Conservation (phyloP, 1,140 invertebrate species). For the Pseudomyrmex sp. region DNA sequence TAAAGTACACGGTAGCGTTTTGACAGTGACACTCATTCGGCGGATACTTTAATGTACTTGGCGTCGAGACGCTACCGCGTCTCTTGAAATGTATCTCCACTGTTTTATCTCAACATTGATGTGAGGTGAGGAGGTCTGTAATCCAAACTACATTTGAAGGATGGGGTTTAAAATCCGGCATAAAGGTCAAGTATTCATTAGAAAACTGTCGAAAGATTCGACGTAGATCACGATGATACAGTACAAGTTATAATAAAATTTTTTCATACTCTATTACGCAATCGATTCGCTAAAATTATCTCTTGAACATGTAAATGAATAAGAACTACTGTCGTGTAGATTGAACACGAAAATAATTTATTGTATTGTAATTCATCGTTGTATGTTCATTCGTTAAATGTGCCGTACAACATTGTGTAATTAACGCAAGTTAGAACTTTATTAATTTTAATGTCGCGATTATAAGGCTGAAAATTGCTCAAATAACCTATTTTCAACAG, state of each 20-base stretch:
- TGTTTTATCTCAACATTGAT: slow-evolving; percentile 36
- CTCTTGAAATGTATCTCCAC: not conserved
- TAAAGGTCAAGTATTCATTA: slow-evolving; percentile 53
- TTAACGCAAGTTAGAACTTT: not conserved
- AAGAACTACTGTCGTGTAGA: too few species aligned
- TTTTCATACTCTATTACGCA: too few species aligned
- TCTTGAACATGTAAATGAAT: too few species aligned
- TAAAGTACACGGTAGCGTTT: too few species aligned
- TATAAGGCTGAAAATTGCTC: not conserved
- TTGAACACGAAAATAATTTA: not conserved
- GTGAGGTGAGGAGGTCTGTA: not conserved
- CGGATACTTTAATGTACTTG: too few species aligned
- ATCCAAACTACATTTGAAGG: slow-evolving; percentile 17
- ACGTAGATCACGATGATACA: not conserved
- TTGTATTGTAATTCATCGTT: slow-evolving; percentile 9
- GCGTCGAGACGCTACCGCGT: too few species aligned
- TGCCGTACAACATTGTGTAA: not conserved
- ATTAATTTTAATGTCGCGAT: slow-evolving; percentile 46
- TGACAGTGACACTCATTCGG: too few species aligned
- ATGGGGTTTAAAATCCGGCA: not conserved
- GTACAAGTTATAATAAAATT: too few species aligned
- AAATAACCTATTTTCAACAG: slow-evolving; percentile 19
- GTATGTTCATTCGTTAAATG: slow-evolving; percentile 23
- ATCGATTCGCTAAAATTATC: too few species aligned
- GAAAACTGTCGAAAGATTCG: slow-evolving; percentile 36